These are phyloP conservation scores for Passer montanus DNA, from an alignment of 2,113 vertebrate genomes.

Conservation along the genomic window DNA sequence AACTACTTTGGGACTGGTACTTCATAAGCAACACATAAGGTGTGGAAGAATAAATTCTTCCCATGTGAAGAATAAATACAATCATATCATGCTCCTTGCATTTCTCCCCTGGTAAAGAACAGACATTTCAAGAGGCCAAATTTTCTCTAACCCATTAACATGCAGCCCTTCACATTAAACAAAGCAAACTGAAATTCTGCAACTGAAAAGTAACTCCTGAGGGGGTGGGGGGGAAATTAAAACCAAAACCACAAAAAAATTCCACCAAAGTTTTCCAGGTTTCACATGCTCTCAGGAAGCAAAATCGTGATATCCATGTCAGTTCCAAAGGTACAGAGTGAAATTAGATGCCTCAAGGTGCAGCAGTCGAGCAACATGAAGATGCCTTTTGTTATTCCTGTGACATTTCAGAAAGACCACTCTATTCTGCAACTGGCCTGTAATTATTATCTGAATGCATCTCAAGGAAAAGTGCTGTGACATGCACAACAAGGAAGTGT, in stretches of 20 bases:
- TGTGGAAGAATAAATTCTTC: neutral
- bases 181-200: neutral
- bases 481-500: neutral
- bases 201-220: neutral
- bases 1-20: neutral
- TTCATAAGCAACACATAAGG: neutral
- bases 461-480: neutral
- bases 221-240: rapidly evolving
- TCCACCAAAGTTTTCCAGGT: neutral
- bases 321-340: neutral
- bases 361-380: neutral
- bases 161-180: neutral
- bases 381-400: neutral
- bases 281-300: neutral
- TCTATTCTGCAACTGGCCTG: neutral
- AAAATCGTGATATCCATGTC: neutral
- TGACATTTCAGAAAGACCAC: neutral
- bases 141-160: neutral
- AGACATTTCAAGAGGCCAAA: neutral
- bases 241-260: neutral
- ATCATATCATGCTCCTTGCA: neutral
- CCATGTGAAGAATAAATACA: neutral
- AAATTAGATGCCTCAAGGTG: neutral
- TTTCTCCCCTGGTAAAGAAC: neutral
- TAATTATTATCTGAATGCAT: neutral